Percentiles rank a stretch among this genome's conserved stretches.
Conservation (phyloP, 1,140 invertebrate species). For the Oscheius sp. region DNA sequence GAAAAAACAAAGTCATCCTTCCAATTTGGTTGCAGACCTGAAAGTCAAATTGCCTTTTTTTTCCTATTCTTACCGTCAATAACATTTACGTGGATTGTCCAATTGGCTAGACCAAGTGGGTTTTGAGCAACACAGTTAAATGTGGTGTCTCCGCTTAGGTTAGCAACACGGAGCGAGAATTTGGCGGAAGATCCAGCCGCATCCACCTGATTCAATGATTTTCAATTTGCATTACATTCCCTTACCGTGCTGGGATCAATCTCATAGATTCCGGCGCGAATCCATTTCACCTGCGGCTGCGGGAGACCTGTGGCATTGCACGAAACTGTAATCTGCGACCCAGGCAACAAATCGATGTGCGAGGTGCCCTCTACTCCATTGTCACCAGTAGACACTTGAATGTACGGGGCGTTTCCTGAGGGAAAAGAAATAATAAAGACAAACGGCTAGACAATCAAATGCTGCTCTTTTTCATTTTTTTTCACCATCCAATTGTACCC, state of each 20-base stretch:
- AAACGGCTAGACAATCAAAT: not conserved
- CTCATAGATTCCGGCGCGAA: constrained; percentile 53
- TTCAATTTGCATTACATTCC: not conserved
- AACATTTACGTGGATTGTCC: constrained; percentile 58
- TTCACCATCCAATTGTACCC: too few relatives aligned
- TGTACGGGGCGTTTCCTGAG: constrained; percentile 56
- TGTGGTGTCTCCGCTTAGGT: constrained; percentile 58
- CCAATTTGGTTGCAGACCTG: constrained; percentile 49
- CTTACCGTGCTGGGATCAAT: constrained; percentile 56
- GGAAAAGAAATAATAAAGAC: not conserved
- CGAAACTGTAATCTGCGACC: constrained; percentile 56
- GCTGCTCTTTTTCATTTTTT: too few relatives aligned
- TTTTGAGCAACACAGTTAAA: constrained; percentile 59
- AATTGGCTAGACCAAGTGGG: constrained; percentile 58
- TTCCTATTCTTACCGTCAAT: constrained; percentile 41
- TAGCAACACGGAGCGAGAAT: constrained; percentile 54
- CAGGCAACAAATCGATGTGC: constrained; percentile 53
- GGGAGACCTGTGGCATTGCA: constrained; percentile 56
- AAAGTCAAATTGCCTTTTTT: constrained; percentile 13
- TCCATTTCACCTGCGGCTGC: constrained; percentile 57
- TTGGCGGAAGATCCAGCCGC: constrained; percentile 40
- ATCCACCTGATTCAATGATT: constrained; percentile 28
- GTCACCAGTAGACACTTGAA: constrained; percentile 56
- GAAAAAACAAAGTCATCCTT: constrained; percentile 48
- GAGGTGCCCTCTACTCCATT: constrained; percentile 53